Evolutionary conservation across 1,140 invertebrate genomes (phyloP).

Genomic region (Drosophila sturtevanti): DNA sequence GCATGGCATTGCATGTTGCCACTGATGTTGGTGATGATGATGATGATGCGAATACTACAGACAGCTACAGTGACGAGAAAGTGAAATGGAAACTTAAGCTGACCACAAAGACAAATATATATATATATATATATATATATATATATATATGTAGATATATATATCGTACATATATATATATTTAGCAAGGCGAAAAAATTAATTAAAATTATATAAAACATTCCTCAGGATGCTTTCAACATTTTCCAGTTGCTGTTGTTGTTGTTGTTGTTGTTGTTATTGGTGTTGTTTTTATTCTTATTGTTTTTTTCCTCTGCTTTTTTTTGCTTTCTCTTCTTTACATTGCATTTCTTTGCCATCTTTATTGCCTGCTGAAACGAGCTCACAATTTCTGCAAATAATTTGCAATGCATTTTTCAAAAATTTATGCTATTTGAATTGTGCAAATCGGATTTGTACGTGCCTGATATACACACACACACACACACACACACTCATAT

Average conservation of each 20-base stretch:
- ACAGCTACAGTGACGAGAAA: conserved; percentile 24
- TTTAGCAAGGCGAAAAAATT: conserved; percentile 5
- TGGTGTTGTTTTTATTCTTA: too few species aligned
- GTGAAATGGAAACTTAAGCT: conserved; percentile 25
- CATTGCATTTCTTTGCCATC: background rate
- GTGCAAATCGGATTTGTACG: conserved; percentile 78
- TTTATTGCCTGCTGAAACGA: conserved; percentile 16
- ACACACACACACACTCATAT: background rate
- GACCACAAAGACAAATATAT: conserved; percentile 6
- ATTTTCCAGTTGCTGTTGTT: too few species aligned
- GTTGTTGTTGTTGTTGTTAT: too few species aligned
- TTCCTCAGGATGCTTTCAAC: background rate
- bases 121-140: background rate
- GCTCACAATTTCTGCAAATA: conserved; percentile 62
- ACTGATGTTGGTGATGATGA: conserved; percentile 17
- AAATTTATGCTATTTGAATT: conserved; percentile 75
- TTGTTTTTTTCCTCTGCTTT: too few species aligned
- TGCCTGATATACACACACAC: conserved; percentile 26
- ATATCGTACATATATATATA: background rate
- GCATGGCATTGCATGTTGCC: conserved; percentile 19
- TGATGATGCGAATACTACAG: background rate
- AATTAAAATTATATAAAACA: conserved; percentile 29
- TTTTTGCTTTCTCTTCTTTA: too few species aligned
- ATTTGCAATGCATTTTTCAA: conserved; percentile 49
- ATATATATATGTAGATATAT: too few species aligned